Conservation (phyloP, 2,797 vertebrate species). For the Hipposideros larvatus region DNA sequence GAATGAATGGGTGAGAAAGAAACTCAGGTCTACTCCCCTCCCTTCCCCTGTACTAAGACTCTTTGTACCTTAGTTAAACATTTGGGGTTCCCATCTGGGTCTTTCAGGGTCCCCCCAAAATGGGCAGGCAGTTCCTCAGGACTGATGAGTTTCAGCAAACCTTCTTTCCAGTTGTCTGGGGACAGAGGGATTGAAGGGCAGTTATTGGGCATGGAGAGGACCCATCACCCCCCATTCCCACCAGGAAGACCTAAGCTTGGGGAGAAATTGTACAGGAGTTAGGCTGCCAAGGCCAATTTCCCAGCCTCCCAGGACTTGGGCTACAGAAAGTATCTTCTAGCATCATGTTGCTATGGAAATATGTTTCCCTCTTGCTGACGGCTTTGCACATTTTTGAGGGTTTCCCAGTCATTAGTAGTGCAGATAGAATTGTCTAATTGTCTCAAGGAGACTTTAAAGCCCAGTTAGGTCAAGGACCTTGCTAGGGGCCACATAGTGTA, state of each 20-base stretch:
- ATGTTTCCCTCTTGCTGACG: not conserved
- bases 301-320: not conserved
- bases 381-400: not conserved
- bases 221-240: not conserved
- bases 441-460: not conserved
- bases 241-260: not conserved
- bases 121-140: conserved; percentile 92
- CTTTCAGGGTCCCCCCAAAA: conserved; percentile 94
- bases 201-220: not conserved
- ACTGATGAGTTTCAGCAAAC: conserved; percentile 93
- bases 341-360: conserved; percentile 6
- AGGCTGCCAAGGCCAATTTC: not conserved
- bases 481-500: not conserved
- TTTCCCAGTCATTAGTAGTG: not conserved
- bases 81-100: conserved; percentile 95
- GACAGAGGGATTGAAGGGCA: rapidly evolving
- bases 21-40: not conserved
- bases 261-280: not conserved
- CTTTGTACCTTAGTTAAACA: conserved; percentile 90
- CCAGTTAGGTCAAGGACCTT: not conserved
- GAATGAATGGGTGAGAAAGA: not conserved
- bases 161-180: conserved; percentile 96
- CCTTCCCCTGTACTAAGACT: not conserved
- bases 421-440: not conserved
- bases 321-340: not conserved